Base-by-base conservation (phyloP, 2,113 vertebrate species). In the Lasiurus cinereus region DNA sequence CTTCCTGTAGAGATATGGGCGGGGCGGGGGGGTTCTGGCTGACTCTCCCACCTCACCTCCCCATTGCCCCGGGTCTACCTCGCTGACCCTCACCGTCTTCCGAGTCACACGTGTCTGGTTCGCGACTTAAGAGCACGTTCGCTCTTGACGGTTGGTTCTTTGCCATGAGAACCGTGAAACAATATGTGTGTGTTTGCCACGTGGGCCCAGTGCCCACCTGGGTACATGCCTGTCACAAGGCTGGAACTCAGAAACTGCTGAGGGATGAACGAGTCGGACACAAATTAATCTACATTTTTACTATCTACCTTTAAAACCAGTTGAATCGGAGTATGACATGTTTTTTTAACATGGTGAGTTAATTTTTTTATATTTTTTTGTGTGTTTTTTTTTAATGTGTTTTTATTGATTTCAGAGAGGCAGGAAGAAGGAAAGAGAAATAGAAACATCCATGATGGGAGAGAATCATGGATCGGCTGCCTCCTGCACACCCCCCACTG, bases 1-100 rank as follows among this genome's bases (percentile, higher is more conserved):
- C 70, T 85, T 94, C 33, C n/a, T 80, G 95, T n/a, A 59, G 83
- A 86, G 83, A 64, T 12, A 90, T 24, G 9, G 48, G 48, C 10
- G 48, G 46, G 5, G 39, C 70, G 70, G 76, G n/a, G 50, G 59
- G 83, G 67, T 62, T 22, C 67, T 54, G 73, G 39, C 13, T 77
- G 31, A 78, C 18, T 48, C 74, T 24, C 33, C 29, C 18, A 69
- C 3, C 50, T 13, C 29, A 52, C 31, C 66, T 50, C 5, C 77
- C n/a, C 88, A 27, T 69, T 62, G 16, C 78, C 36, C 33, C n/a
- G 16, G 69, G 83, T 69, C 12, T 88, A 73, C 77, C 31, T 18
- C 46, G 33, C 31, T 48, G 82, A 18, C 46, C 59, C 52, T 76
- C 4, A 18, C 43, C 56, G 56, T 84, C 70, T 52, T 76, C 3